Evolutionary conservation across 2,797 vertebrate species (phyloP).

Genomic region (Arrhamphus sclerolepis): DNA sequence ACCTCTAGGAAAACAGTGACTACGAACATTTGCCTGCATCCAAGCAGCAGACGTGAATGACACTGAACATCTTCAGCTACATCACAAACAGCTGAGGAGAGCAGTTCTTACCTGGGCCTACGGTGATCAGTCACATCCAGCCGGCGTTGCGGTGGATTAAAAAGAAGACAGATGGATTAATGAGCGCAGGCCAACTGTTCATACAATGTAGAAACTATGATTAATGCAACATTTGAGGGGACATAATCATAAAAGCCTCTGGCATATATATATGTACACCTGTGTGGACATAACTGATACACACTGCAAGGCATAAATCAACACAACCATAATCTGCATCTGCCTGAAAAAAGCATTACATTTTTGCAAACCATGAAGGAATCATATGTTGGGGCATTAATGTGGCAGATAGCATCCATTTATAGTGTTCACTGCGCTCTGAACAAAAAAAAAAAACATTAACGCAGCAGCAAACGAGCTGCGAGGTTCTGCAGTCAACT

Average conservation of each 20-base stretch:
- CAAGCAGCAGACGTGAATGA: constrained; percentile 37
- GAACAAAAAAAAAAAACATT: constrained; percentile 39
- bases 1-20: too few relatives aligned
- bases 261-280: constrained; percentile 47
- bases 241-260: constrained; percentile 53
- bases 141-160: constrained; percentile 42
- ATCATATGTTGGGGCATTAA: constrained; percentile 34
- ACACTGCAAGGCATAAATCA: constrained; percentile 11
- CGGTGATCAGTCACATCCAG: constrained; percentile 49
- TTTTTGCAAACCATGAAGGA: constrained; percentile 48
- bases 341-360: constrained; percentile 38
- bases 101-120: constrained; percentile 84
- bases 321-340: constrained; percentile 44
- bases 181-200: constrained; percentile 61
- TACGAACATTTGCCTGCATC: too few relatives aligned
- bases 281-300: constrained; percentile 31
- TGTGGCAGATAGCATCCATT: constrained; percentile 45
- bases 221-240: constrained; percentile 58
- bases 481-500: constrained; percentile 35
- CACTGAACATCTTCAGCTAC: constrained; percentile 41
- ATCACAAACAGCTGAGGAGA: constrained; percentile 32
- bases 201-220: constrained; percentile 51
- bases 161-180: constrained; percentile 68
- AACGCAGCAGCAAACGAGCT: constrained; percentile 42
- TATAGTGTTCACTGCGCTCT: constrained; percentile 36